Evolutionary conservation across 2,888 invertebrate species (phyloP).

Genomic region (Drosophila putrida): DNA sequence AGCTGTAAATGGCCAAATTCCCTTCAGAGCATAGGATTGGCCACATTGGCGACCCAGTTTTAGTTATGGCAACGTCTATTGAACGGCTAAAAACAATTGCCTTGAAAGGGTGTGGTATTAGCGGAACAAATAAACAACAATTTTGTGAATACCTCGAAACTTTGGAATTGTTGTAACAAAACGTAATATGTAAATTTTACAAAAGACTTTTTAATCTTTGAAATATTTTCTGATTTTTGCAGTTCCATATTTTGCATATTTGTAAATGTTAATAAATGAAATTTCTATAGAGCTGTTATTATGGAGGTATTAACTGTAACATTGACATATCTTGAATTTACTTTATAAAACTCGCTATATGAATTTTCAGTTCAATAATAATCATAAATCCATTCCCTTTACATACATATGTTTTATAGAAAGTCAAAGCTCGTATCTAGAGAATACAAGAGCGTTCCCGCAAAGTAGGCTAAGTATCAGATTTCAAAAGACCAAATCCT

Average conservation of each 20-base stretch:
- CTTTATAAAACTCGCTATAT: background rate
- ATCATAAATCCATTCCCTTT: background rate
- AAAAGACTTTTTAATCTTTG: conserved; percentile 1
- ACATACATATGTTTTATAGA: background rate
- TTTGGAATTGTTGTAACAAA: conserved; percentile 3
- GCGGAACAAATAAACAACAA: background rate
- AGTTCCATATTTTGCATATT: conserved; percentile 1
- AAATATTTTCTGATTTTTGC: conserved; percentile 11
- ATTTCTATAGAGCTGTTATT: conserved; percentile 2
- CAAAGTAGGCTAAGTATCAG: too few relatives aligned
- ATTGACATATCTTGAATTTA: background rate
- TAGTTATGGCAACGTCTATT: conserved; percentile 24
- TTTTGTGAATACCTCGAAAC: background rate
- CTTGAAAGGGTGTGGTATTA: conserved; percentile 33
- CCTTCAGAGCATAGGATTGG: conserved; percentile 46
- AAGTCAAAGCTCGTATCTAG: background rate
- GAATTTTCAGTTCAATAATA: background rate
- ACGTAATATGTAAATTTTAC: conserved; percentile 15
- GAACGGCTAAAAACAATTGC: conserved; percentile 29
- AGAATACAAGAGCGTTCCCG: too few relatives aligned
- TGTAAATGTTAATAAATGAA: background rate
- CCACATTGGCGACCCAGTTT: conserved; percentile 51
- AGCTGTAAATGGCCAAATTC: conserved; percentile 44
- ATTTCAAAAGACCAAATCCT: too few relatives aligned
- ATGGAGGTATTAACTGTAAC: conserved; percentile 9